A percentile compares a stretch with the other conserved stretches of the same genome.
phyloP scores from a whole-genome alignment of 2,113 vertebrate genomes.

The Ammospiza caudacuta region DNA sequence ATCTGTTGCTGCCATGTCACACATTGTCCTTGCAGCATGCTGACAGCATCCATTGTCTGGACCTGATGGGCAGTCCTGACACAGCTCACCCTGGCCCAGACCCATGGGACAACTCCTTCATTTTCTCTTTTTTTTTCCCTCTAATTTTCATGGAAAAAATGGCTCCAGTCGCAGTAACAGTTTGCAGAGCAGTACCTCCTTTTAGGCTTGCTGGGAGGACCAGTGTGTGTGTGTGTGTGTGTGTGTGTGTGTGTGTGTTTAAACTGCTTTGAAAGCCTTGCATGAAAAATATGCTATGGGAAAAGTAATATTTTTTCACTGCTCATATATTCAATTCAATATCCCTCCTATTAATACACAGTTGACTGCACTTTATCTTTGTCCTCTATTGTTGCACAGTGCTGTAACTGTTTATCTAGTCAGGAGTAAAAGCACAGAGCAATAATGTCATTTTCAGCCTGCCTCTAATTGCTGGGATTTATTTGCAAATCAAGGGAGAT shows the following conservation, averaged over 20 bases:
- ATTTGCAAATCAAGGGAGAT: background rate
- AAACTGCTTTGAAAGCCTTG: background rate
- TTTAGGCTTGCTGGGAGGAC: background rate
- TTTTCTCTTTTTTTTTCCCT: background rate
- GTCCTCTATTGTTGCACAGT: conserved; percentile 1
- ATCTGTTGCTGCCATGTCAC: background rate
- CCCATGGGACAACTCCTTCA: background rate
- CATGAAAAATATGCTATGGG: background rate
- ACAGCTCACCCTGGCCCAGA: background rate
- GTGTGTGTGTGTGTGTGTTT: background rate
- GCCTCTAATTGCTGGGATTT: conserved; percentile 29
- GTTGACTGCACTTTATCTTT: conserved; percentile 47
- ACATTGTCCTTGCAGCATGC: background rate
- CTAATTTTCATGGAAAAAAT: background rate
- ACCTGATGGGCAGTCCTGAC: background rate
- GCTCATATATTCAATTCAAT: conserved; percentile 10
- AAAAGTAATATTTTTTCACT: conserved; percentile 22
- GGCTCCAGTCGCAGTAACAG: background rate
- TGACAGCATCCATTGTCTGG: background rate
- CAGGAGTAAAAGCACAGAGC: conserved; percentile 1
- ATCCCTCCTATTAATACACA: conserved; percentile 7
- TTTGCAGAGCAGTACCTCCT: background rate
- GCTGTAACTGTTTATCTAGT: conserved; percentile 24
- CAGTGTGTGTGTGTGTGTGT: background rate
- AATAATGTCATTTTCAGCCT: conserved; percentile 23